Percentiles rank a stretch among this genome's conserved stretches.
phyloP scores from a whole-genome alignment of 92 coral and sea anemone genomes.

The Blastomussa wellsi region DNA sequence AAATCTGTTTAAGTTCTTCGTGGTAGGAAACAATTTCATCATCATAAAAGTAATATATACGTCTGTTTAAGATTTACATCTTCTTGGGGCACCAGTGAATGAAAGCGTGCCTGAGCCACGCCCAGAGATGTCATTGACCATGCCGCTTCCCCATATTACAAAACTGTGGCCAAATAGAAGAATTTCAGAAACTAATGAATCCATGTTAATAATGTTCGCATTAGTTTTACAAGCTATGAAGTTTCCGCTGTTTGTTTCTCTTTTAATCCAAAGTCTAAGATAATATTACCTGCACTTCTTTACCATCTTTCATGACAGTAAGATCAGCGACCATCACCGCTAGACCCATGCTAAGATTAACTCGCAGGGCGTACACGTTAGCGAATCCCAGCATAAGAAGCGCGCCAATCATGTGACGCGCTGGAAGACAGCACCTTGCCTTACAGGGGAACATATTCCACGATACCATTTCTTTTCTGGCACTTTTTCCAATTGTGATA shows the following conservation, averaged over 20 bases:
- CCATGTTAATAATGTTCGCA: too few relatives aligned
- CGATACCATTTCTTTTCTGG: not conserved
- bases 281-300: not conserved
- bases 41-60: too few relatives aligned
- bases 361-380: slow-evolving; percentile 4
- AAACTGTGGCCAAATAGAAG: too few relatives aligned
- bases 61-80: too few relatives aligned
- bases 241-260: not conserved
- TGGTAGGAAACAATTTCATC: too few relatives aligned
- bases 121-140: too few relatives aligned
- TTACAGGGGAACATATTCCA: not conserved
- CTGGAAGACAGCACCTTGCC: slow-evolving; percentile 1
- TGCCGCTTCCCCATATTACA: too few relatives aligned
- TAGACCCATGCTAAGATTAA: not conserved
- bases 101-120: too few relatives aligned
- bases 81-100: too few relatives aligned
- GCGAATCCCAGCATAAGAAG: not conserved
- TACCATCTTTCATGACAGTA: not conserved
- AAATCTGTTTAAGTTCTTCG: too few relatives aligned
- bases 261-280: not conserved
- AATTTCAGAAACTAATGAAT: too few relatives aligned
- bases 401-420: not conserved
- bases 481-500: not conserved
- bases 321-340: slow-evolving; percentile 2
- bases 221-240: not conserved